Base-by-base conservation (phyloP, 2,113 vertebrate genomes). In the Himantopus leucocephalus region DNA sequence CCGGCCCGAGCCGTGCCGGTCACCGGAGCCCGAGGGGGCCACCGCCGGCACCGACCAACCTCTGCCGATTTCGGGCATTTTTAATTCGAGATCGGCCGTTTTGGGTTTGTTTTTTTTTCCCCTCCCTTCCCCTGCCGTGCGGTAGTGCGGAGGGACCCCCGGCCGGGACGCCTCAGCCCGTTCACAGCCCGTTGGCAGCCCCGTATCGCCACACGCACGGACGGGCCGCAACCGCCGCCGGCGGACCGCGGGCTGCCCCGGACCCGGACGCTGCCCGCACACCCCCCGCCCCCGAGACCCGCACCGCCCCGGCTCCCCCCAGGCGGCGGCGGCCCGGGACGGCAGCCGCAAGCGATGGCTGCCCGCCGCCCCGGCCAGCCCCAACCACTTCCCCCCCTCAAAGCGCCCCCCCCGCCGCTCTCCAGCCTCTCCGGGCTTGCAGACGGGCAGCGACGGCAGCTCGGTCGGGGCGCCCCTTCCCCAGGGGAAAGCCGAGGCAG, bases 171-270 rank as follows among this genome's bases (percentile, higher is more conserved):
- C 7, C 47, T 48, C 47, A 76, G 19, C 52, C 56, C 47, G 55
- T 59, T 15, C 66, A 13, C 10, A 62, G 11, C 24, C 24, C 70
- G 20, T 8, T 8, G 35, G 50, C 81, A 62, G 59, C 67, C 6
- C 58, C 12, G 1, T 4, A 1, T 3, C 0, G 59, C 37, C 39
- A 9, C 27, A 8, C 23, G 7, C 47, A 9, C 9, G 13, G 43
- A 3, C 7, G 10, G 37, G 21, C 5, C 47, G 20, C 47, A 52
- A 18, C 9, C 15, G 23, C 27, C 30, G 12, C 8, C 18, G 23
- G 30, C 30, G 14, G 23, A 39, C 59, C 30, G 24, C n/a, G 6
- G 78, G 32, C 45, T 55, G 2, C n/a, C 39, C 29, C 37, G 9
- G 35, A 35, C 30, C 52, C 8, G 21, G 27, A 21, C 29, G 17